A percentile compares a stretch with the other conserved stretches of the same genome.
Conservation (phyloP, 2,113 vertebrate genomes). For the Myotis brandtii region DNA sequence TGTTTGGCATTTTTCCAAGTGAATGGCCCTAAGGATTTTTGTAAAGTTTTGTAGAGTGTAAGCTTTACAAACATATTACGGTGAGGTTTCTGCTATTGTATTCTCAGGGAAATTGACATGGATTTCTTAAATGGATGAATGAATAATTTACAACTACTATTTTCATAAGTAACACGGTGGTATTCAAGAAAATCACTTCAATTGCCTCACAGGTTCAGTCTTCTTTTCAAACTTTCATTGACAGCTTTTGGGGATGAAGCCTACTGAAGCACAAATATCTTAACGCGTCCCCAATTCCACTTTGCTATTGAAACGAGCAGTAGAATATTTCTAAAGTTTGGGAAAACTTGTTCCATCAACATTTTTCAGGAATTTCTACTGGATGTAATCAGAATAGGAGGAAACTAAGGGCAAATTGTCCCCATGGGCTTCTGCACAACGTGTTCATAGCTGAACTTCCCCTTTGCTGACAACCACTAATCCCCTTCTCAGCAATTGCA, state of each 20-base stretch:
- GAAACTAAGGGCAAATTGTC: neutral
- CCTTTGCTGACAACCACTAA: neutral
- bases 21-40: conserved; percentile 11
- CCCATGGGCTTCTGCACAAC: neutral
- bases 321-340: neutral
- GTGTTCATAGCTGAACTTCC: neutral
- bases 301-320: neutral
- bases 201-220: neutral
- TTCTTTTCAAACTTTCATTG: neutral
- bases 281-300: neutral
- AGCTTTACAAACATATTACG: neutral
- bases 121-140: neutral
- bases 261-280: neutral
- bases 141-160: neutral
- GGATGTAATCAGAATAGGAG: neutral
- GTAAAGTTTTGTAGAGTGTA: neutral
- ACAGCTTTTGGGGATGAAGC: neutral
- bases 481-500: neutral
- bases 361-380: neutral
- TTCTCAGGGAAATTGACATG: neutral
- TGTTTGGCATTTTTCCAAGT: neutral
- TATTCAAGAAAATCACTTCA: neutral
- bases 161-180: neutral
- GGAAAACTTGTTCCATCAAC: neutral
- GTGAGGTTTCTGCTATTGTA: neutral